Conservation (phyloP, 2,888 invertebrate genomes). For the Mimachlamys varia region DNA sequence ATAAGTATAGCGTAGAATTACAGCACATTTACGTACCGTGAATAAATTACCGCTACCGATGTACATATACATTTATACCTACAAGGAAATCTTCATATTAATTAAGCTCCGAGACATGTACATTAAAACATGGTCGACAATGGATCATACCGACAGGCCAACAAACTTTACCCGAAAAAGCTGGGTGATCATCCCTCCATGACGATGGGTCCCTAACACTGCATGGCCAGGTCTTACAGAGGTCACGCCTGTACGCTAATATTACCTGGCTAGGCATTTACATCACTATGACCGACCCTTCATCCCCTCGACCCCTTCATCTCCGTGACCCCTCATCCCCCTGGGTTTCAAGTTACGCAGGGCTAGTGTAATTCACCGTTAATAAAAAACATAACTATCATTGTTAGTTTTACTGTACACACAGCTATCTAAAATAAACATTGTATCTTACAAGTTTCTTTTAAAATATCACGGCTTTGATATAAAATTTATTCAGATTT, state of each 20-base stretch:
- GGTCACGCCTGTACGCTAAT: slow-evolving; percentile 22
- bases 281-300: slow-evolving; percentile 28
- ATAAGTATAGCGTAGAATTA: background rate
- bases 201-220: background rate
- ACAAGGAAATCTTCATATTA: background rate
- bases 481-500: background rate
- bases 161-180: background rate
- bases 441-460: background rate
- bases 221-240: background rate
- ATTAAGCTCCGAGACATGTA: background rate
- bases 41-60: background rate
- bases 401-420: background rate
- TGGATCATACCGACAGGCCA: background rate
- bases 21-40: background rate
- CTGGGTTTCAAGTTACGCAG: background rate
- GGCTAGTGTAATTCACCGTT: background rate
- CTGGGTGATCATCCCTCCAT: background rate
- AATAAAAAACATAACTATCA: background rate
- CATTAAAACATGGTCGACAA: slow-evolving; percentile 6
- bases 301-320: slow-evolving; percentile 9
- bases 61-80: background rate
- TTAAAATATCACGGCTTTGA: background rate
- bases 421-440: background rate
- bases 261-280: background rate
- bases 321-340: background rate